Base-by-base conservation (phyloP, 1,140 invertebrate genomes). In the Drosophila aff. region DNA sequence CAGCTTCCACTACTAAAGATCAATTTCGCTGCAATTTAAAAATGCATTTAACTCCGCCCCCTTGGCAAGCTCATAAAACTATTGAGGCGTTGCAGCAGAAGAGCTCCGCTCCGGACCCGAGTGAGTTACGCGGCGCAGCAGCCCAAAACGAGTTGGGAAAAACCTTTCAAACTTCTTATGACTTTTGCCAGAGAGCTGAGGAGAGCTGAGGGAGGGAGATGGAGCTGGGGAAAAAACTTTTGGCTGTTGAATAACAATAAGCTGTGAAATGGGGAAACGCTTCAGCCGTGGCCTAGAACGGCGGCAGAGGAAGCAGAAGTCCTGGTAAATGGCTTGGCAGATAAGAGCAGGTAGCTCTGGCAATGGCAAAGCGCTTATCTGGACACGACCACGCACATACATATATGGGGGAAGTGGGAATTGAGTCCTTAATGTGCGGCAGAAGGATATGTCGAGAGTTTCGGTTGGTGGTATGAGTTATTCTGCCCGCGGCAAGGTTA, bases 101-200 rank as follows among this genome's bases (percentile, higher is more conserved):
- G 53, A 40, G 53, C 36, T 40, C 28, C 38, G 15, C 15, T 40
- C 44, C 53, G 53, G 53, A 57, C 53, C 40, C 47, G n/a, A 76
- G 58, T 55, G 75, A 78, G 74, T 79, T 60, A 76, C 72, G 61
- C 67, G 50, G 62, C 74, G 79, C 74, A 74, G 61, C 73, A 67
- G 74, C 68, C 75, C 74, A 57, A 82, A 78, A 78, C 80, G 75
- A 79, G 80, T 68, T 82, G 72, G 75, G 67, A 80, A 84, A 86
- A 89, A 67, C 73, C 81, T 78, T 81, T 84, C 77, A 89, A 87
- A 81, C 77, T 90, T 89, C 85, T 89, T 89, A 90, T 89, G 84
- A 89, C 84, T 87, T 89, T 83, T 79, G 58, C 21, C 28, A 33
- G 49, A 31, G 49, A 13, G 28, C n/a, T 18, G 44, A 49, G 40